These are phyloP conservation scores for Alethe diademata DNA, from an alignment of 2,113 vertebrate species.

Conservation along the genomic window DNA sequence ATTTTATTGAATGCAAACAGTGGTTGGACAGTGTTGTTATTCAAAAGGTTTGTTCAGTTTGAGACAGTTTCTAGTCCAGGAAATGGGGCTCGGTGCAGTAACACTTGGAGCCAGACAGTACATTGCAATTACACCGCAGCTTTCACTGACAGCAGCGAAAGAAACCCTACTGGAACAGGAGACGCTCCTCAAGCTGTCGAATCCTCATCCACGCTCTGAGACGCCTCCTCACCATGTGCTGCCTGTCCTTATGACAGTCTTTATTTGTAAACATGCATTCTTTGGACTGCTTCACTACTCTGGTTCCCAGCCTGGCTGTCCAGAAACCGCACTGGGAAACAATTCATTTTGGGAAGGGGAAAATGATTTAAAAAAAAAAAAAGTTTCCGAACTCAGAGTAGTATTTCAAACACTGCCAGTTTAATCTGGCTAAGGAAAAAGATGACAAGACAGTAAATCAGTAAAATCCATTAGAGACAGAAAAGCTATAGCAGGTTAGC, in stretches of 20 bases:
- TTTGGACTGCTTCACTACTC: constrained; percentile 45
- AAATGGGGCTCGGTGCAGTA: not conserved
- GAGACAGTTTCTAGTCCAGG: not conserved
- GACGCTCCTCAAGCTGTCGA: not conserved
- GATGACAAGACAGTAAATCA: not conserved
- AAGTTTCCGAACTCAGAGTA: not conserved
- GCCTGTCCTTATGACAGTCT: not conserved
- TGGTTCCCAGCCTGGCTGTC: not conserved
- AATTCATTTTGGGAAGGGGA: not conserved
- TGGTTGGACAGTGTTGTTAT: constrained; percentile 18
- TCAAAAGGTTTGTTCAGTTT: not conserved
- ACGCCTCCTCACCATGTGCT: not conserved
- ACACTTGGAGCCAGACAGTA: constrained; percentile 6
- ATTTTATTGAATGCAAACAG: constrained; percentile 66
- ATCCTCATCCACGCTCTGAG: not conserved
- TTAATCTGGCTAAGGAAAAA: constrained; percentile 1
- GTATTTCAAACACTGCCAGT: not conserved
- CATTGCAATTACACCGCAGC: not conserved
- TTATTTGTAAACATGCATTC: constrained; percentile 43
- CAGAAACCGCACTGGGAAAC: not conserved
- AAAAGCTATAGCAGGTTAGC: not conserved
- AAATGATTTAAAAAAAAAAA: not conserved
- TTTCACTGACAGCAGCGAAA: not conserved
- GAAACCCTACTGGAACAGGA: not conserved
- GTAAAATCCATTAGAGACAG: constrained; percentile 25